phyloP scores from a whole-genome alignment of 2,797 vertebrate species.

The Falco biarmicus region DNA sequence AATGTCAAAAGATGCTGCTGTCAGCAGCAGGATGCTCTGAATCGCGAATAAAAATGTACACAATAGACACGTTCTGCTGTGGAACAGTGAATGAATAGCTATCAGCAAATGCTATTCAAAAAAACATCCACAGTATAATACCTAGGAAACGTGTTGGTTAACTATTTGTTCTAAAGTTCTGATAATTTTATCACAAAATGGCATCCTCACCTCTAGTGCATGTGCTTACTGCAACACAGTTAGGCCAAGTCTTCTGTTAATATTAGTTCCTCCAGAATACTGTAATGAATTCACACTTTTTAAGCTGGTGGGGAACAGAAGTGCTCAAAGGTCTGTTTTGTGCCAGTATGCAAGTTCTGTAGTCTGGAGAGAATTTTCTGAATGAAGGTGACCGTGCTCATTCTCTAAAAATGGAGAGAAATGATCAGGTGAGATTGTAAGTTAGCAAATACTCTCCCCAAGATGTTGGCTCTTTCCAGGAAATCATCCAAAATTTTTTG shows the following conservation, averaged over 20 bases:
- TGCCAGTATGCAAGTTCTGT: not conserved
- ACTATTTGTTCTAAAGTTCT: not conserved
- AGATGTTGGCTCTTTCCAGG: not conserved
- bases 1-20: not conserved
- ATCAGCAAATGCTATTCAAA: not conserved
- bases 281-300: not conserved
- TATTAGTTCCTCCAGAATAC: not conserved
- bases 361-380: not conserved
- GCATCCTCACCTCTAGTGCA: not conserved
- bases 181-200: not conserved
- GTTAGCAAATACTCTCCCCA: not conserved
- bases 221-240: not conserved
- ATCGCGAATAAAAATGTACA: not conserved
- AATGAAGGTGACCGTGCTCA: not conserved
- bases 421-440: not conserved
- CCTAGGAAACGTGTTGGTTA: not conserved
- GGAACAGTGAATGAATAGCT: not conserved
- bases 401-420: not conserved
- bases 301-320: not conserved
- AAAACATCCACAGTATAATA: rapidly evolving
- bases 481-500: not conserved
- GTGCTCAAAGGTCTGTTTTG: not conserved
- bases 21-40: not conserved
- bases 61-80: not conserved
- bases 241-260: not conserved